Conservation (phyloP, 2,888 invertebrate genomes). For the Willowsia nigromaculata region DNA sequence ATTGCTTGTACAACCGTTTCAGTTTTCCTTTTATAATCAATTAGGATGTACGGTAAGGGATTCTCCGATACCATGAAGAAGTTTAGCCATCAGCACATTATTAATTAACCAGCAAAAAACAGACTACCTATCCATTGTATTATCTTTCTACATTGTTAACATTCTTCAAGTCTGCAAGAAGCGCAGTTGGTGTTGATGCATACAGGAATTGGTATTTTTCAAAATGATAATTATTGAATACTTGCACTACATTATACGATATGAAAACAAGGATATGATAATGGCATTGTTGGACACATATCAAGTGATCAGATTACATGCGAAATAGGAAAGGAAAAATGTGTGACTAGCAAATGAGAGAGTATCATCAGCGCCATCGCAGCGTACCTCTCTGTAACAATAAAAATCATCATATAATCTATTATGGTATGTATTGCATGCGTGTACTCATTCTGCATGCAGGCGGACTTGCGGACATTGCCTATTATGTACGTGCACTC, state of each 20-base stretch:
- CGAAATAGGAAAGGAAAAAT: background rate
- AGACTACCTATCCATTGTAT: no score
- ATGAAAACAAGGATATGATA: background rate
- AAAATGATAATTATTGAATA: no score
- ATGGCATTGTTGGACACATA: background rate
- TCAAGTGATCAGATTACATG: no score
- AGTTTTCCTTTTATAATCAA: no score
- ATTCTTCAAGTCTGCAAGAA: no score
- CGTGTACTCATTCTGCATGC: background rate
- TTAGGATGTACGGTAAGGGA: no score
- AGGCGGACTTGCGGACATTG: slow-evolving; percentile 15
- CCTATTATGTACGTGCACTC: background rate
- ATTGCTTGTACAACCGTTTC: background rate
- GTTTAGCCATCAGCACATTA: no score
- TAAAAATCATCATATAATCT: background rate
- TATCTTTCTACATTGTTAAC: no score
- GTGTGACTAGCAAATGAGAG: background rate
- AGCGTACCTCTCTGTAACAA: background rate
- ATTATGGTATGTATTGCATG: background rate
- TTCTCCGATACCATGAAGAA: no score
- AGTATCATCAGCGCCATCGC: background rate
- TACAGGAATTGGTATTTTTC: no score
- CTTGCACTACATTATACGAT: background rate
- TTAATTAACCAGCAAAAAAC: no score
- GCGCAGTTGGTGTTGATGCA: no score